Evolutionary conservation across 1,140 invertebrate species (phyloP).

Genomic region (Lepidurus apus): DNA sequence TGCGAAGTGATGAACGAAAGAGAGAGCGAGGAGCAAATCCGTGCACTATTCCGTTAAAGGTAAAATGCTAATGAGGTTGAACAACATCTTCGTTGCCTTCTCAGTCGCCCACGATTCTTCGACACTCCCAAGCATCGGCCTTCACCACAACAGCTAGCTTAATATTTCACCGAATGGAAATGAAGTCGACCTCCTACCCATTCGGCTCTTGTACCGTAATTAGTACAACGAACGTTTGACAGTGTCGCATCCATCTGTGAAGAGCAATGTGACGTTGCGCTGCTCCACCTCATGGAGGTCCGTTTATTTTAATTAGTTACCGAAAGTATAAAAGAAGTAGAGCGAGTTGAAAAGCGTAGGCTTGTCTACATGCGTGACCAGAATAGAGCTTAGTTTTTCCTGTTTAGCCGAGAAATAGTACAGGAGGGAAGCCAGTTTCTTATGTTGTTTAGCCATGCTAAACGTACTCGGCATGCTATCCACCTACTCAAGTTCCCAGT

Average conservation of each 20-base stretch:
- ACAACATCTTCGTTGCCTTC: neutral
- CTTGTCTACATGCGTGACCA: neutral
- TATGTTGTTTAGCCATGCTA: no score
- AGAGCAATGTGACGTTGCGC: neutral
- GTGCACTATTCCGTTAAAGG: neutral
- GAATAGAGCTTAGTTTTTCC: no score
- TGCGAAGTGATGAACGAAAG: neutral
- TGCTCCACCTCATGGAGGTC: neutral
- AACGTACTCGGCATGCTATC: no score
- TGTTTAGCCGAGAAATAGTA: no score
- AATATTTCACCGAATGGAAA: neutral
- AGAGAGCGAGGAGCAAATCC: neutral
- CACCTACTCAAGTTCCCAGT: neutral
- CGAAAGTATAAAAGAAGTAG: neutral
- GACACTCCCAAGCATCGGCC: neutral
- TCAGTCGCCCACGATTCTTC: neutral
- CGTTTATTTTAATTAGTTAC: neutral
- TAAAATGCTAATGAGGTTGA: conserved; percentile 20
- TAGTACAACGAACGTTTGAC: no score
- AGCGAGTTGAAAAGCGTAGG: neutral
- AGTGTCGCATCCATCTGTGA: no score
- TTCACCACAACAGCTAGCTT: neutral
- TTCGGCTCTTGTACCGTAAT: neutral
- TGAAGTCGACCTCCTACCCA: neutral
- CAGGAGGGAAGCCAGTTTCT: no score